Base-by-base conservation (phyloP, 2,888 invertebrate species). In the Melinaea menophilus region DNA sequence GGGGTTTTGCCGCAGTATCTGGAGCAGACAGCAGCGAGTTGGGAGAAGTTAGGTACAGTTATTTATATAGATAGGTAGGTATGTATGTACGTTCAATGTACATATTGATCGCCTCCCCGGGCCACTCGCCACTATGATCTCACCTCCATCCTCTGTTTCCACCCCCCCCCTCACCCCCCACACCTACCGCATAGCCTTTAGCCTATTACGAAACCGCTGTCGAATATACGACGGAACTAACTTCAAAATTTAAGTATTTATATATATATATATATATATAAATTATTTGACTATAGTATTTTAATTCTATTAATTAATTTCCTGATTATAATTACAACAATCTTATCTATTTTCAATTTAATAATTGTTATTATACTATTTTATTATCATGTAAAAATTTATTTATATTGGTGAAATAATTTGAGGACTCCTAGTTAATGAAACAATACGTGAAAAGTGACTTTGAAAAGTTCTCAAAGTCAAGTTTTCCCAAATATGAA, bases 121-220 rank as follows among this genome's bases (percentile, higher is more conserved):
- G 88, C 86, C 86, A 88, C 90, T 89, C 89, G 88, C 89, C 90
- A 90, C 90, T 90, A 89, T 90, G 89, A 90, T 88, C 88, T 89
- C 90, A 90, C 90, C 90, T 89, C 90, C 88, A 88, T 88, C 88
- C 87, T 84, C 85, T 84, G 85, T 85, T 82, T 80, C 82, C 80
- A 80, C 79, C 79, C 75, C 79, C 73, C 69, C 74, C 79, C 79
- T 77, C 71, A 75, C 79, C 74, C 69, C 80, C 75, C 73, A 71
- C 75, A 75, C 72, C 79, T 79, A 76, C 83, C 84, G 82, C 81
- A 82, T 80, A 80, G 80, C 85, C 82, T 82, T 78, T 78, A 79
- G 81, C 85, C 78, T 85, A 80, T 79, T 82, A 81, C 80, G 76
- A 85, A 82, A 79, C 76, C 76, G 73, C 69, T 75, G 72, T 70